Evolutionary conservation across 2,113 vertebrate species (phyloP).

Genomic region (Bungarus multicinctus): DNA sequence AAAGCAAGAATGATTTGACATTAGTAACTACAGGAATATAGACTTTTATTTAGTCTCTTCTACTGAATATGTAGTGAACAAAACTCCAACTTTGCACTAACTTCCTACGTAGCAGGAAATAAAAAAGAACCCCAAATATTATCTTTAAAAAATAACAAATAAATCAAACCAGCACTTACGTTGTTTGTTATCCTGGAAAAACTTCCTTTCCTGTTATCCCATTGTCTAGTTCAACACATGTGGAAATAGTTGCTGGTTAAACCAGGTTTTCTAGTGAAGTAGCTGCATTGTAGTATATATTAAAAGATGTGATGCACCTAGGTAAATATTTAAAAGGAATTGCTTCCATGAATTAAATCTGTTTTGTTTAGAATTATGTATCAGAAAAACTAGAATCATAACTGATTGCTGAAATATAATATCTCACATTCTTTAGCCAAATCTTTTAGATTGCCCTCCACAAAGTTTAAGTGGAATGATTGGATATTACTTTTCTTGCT

Average conservation of each 20-base stretch:
- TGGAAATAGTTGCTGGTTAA: not conserved
- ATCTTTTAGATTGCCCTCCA: not conserved
- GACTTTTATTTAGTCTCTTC: not conserved
- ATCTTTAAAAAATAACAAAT: not conserved
- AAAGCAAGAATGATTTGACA: not conserved
- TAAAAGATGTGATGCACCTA: not conserved
- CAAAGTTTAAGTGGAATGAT: not conserved
- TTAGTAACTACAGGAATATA: not conserved
- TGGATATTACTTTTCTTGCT: not conserved
- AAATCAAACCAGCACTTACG: not conserved
- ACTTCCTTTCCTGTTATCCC: not conserved
- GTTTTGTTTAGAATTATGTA: not conserved
- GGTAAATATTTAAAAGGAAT: not conserved
- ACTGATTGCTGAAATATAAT: not conserved
- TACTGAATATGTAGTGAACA: not conserved
- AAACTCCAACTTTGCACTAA: not conserved
- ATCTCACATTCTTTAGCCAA: not conserved
- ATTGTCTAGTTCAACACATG: not conserved
- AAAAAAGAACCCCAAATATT: not conserved
- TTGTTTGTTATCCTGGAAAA: not conserved
- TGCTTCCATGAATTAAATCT: not conserved
- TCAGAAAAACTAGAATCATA: not conserved
- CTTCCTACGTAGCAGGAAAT: not conserved
- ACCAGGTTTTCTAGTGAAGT: not conserved
- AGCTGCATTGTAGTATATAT: not conserved